Evolutionary conservation across 2,888 invertebrate species (phyloP).

Genomic region (Agrilus mali): DNA sequence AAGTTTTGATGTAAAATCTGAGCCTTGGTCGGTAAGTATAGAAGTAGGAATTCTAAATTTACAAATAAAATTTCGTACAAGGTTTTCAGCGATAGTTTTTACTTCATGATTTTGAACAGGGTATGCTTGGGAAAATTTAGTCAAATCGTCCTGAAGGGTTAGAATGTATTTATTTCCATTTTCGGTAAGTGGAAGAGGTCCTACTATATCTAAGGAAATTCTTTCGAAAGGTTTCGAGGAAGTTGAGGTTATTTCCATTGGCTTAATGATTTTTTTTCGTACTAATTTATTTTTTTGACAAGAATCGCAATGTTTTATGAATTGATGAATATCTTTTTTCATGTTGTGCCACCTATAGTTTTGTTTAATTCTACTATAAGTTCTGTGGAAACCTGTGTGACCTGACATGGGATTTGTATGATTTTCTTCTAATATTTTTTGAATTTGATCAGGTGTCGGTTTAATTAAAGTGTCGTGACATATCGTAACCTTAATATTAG

Average conservation of each 20-base stretch:
- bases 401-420: conserved; percentile 12
- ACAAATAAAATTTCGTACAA: conserved; percentile 13
- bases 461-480: too few relatives aligned
- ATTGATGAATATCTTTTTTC: conserved; percentile 21
- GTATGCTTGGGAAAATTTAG: conserved; percentile 18
- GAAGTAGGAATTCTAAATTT: conserved; percentile 11
- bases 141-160: conserved; percentile 22
- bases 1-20: conserved; percentile 17
- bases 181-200: conserved; percentile 17
- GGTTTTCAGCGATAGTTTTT: conserved; percentile 5
- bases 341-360: conserved; percentile 22
- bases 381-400: conserved; percentile 16
- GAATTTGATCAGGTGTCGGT: too few relatives aligned
- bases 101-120: conserved; percentile 22
- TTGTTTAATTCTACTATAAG: conserved; percentile 17
- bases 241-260: conserved; percentile 23
- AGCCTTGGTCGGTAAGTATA: conserved; percentile 12
- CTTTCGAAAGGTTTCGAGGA: conserved; percentile 18
- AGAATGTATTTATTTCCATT: conserved; percentile 17
- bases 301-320: conserved; percentile 19
- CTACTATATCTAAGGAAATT: conserved; percentile 22
- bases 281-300: conserved; percentile 23
- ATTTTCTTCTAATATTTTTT: conserved; percentile 14
- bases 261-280: conserved; percentile 13
- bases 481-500: too few relatives aligned